Evolutionary conservation across 2,888 invertebrate genomes (phyloP).

Genomic region (Phortica magna): DNA sequence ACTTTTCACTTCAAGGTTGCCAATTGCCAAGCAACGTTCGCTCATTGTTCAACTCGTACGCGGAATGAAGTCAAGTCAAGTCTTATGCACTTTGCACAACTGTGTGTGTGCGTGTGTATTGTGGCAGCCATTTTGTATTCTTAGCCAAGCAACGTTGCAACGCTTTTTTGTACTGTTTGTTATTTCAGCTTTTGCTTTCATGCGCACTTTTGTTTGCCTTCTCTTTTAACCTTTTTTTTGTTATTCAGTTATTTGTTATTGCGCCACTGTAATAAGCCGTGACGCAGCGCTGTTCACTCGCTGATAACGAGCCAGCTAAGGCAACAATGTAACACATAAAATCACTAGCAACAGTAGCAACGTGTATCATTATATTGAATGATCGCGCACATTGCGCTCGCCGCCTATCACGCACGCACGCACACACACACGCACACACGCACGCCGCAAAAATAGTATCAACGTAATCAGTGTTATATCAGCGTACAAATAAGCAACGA

Average conservation of each 20-base stretch:
- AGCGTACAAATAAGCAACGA: too few relatives aligned
- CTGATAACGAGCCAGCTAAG: neutral
- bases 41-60: neutral
- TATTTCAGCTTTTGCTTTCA: neutral
- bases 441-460: neutral
- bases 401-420: neutral
- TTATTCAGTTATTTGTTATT: neutral
- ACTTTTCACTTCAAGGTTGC: neutral
- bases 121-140: slow-evolving; percentile 14
- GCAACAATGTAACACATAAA: slow-evolving; percentile 18
- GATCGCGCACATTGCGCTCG: neutral
- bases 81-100: neutral
- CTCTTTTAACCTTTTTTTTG: neutral
- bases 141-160: slow-evolving; percentile 18
- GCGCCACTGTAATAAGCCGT: neutral
- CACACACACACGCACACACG: too few relatives aligned
- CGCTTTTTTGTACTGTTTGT: neutral
- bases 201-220: neutral
- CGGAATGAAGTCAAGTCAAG: neutral
- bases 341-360: slow-evolving; percentile 13
- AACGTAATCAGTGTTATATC: too few relatives aligned
- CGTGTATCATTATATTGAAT: neutral
- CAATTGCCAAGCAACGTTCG: neutral
- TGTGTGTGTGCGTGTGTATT: neutral
- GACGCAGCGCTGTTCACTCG: neutral